Evolutionary conservation across 2,797 vertebrate genomes (phyloP).

Genomic region (Atherinosoma microstoma): DNA sequence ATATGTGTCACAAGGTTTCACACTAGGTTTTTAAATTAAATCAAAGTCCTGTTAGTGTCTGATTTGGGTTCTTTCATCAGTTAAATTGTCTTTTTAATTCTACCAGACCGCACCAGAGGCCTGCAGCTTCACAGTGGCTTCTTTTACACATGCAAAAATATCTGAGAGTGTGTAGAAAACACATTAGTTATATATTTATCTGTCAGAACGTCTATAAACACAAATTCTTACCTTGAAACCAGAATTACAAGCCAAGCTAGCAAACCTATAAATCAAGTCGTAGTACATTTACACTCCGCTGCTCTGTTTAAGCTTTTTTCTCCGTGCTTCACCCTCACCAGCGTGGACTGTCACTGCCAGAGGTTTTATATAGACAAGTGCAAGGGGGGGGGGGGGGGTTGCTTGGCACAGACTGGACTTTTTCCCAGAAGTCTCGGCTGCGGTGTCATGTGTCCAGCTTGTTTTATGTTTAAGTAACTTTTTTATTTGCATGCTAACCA

Average conservation of each 20-base stretch:
- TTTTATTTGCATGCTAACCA: neutral
- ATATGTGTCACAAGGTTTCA: no score
- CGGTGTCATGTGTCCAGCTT: slow-evolving; percentile 36
- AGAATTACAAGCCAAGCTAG: neutral
- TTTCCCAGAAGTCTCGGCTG: slow-evolving; percentile 15
- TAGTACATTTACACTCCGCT: neutral
- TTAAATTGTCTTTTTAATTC: slow-evolving; percentile 19
- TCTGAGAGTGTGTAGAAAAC: neutral
- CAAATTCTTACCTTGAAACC: slow-evolving; percentile 43
- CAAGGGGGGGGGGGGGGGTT: slow-evolving; percentile 34
- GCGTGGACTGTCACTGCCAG: slow-evolving; percentile 43
- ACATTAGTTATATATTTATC: neutral
- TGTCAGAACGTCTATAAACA: neutral
- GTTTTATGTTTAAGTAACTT: neutral
- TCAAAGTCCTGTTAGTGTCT: neutral
- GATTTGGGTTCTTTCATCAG: neutral
- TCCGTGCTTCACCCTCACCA: slow-evolving; percentile 22
- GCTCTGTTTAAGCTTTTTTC: neutral
- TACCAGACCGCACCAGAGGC: slow-evolving; percentile 40
- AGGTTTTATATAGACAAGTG: slow-evolving; percentile 72
- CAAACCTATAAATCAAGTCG: neutral
- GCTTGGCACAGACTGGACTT: slow-evolving; percentile 41
- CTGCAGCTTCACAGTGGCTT: slow-evolving; percentile 15
- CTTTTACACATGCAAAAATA: neutral
- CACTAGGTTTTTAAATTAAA: neutral